Conservation (phyloP, 2,888 invertebrate genomes). For the Strigamia transsilvanica region DNA sequence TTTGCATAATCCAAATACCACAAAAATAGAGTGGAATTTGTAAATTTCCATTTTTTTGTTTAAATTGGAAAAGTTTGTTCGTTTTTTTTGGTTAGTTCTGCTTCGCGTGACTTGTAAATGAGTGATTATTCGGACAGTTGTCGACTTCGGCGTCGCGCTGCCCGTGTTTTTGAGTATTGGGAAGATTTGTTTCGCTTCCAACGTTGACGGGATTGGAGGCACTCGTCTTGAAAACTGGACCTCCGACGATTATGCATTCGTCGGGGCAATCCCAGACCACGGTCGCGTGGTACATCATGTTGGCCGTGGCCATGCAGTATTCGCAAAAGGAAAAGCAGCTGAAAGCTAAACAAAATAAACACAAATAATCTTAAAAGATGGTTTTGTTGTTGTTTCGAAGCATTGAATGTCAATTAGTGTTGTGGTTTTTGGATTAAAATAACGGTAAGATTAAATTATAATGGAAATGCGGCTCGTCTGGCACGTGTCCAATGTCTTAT, state of each 20-base stretch:
- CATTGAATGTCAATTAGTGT: too few relatives aligned
- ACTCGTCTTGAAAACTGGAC: conserved; percentile 52
- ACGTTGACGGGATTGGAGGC: neutral
- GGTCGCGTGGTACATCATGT: conserved; percentile 91
- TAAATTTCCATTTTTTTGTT: neutral
- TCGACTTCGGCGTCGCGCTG: neutral
- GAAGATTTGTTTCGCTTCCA: neutral
- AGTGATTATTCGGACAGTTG: conserved; percentile 14
- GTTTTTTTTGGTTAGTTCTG: neutral
- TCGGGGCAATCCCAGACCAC: conserved; percentile 86
- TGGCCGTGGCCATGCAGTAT: conserved; percentile 88
- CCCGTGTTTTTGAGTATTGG: neutral
- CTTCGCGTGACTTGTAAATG: neutral
- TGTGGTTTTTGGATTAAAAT: too few relatives aligned
- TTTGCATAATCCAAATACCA: conserved; percentile 27
- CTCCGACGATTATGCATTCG: conserved; percentile 73
- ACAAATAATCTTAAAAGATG: too few relatives aligned
- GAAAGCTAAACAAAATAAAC: conserved; percentile 75
- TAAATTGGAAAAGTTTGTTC: neutral
- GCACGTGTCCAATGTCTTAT: conserved; percentile 22
- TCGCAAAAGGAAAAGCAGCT: conserved; percentile 94
- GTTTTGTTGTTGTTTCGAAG: neutral
- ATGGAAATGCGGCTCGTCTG: neutral
- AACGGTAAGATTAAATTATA: neutral
- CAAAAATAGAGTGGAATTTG: conserved; percentile 15